These are phyloP conservation scores for Ceratoteleas bidentatus DNA, from an alignment of 1,140 invertebrate species.

Conservation along the genomic window DNA sequence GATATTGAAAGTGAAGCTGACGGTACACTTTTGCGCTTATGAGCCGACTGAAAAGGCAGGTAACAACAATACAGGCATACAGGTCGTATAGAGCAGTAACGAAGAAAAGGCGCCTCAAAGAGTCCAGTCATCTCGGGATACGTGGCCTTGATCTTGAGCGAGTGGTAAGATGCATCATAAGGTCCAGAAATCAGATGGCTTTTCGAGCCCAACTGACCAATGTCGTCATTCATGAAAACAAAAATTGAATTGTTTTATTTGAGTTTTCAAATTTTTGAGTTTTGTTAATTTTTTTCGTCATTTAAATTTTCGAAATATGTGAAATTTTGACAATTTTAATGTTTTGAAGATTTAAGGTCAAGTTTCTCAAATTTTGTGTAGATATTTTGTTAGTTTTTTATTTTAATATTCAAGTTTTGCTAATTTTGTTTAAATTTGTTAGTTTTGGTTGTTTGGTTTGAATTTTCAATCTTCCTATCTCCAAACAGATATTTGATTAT, in stretches of 20 bases:
- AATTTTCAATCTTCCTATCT: no score
- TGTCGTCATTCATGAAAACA: slow-evolving; percentile 51
- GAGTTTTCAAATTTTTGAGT: no score
- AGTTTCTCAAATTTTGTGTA: no score
- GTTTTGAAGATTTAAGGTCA: no score
- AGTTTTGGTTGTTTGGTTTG: no score
- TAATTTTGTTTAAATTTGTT: no score
- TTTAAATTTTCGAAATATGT: no score
- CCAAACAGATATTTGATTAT: no score
- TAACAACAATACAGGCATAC: slow-evolving; percentile 57
- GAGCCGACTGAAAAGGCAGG: slow-evolving; percentile 63
- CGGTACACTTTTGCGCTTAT: slow-evolving; percentile 64
- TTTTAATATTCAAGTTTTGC: no score
- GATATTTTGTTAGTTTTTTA: no score
- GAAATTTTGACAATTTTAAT: no score
- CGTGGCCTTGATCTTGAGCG: slow-evolving; percentile 80
- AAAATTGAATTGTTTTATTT: no score
- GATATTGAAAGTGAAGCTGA: slow-evolving; percentile 65
- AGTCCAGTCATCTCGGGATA: slow-evolving; percentile 78
- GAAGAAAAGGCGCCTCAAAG: slow-evolving; percentile 76
- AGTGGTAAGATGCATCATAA: slow-evolving; percentile 73
- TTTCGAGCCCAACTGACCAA: slow-evolving; percentile 68
- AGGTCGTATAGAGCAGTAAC: slow-evolving; percentile 49
- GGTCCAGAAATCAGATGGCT: slow-evolving; percentile 72
- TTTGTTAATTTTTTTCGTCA: neutral